These are phyloP conservation scores for Rhingia campestris DNA, from an alignment of 2,888 invertebrate species.

Conservation along the genomic window DNA sequence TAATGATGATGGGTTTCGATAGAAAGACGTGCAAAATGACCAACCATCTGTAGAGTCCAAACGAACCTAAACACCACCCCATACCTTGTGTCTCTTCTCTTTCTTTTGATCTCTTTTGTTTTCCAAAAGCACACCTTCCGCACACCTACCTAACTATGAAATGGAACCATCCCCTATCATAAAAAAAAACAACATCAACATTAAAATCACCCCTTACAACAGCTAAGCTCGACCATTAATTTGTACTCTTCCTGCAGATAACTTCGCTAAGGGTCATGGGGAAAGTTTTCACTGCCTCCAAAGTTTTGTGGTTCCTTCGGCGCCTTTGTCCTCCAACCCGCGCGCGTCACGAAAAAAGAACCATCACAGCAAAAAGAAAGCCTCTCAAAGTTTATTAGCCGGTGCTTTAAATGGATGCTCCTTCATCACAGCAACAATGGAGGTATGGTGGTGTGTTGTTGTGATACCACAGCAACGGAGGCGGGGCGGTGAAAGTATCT, in stretches of 20 bases:
- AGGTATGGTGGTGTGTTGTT: constrained; percentile 18
- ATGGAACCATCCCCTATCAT: constrained; percentile 13
- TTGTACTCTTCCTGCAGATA: constrained; percentile 65
- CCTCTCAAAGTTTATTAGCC: constrained; percentile 69
- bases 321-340: constrained; percentile 1
- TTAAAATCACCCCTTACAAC: constrained; percentile 65
- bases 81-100: constrained; percentile 12
- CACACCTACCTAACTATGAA: constrained; percentile 21
- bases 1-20: constrained; percentile 52
- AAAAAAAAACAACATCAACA: constrained; percentile 57
- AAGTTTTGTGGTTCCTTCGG: constrained; percentile 52
- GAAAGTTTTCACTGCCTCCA: constrained; percentile 49
- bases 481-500: constrained; percentile 22
- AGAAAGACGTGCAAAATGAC: constrained; percentile 61
- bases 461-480: constrained; percentile 18
- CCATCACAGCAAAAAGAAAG: constrained; percentile 37
- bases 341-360: constrained; percentile 1
- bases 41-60: constrained; percentile 57
- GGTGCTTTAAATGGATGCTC: constrained; percentile 56
- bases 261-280: constrained; percentile 35
- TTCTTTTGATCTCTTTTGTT: constrained; percentile 62
- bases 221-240: constrained; percentile 64
- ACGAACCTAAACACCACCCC: constrained; percentile 18
- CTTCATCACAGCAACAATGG: constrained; percentile 13
- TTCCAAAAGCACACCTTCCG: constrained; percentile 53